Conservation (phyloP, 2,113 vertebrate species). For the Campylomormyrus tamandua region DNA sequence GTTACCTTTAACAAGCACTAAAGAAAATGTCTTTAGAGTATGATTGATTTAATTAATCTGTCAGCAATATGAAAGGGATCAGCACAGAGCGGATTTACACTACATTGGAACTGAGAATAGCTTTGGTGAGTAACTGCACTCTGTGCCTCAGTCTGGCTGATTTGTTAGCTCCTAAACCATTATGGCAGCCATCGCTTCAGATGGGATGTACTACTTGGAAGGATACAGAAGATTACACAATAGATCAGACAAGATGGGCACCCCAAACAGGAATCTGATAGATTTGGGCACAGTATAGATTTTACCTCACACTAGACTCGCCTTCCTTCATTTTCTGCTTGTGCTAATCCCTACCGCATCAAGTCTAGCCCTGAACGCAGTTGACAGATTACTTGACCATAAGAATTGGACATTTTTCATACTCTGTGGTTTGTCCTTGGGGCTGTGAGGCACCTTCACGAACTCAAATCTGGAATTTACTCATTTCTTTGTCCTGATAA, state of each 20-base stretch:
- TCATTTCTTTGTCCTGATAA: not conserved
- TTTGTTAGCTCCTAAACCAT: slow-evolving; percentile 25
- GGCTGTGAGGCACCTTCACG: not conserved
- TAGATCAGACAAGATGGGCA: not conserved
- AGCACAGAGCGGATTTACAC: slow-evolving; percentile 36
- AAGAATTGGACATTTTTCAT: slow-evolving; percentile 35
- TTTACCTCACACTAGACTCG: not conserved
- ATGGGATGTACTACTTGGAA: not conserved
- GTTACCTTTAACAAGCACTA: slow-evolving; percentile 43
- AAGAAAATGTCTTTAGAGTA: slow-evolving; percentile 46
- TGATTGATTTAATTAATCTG: slow-evolving; percentile 54
- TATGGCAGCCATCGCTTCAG: not conserved
- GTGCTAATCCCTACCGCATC: slow-evolving; percentile 37
- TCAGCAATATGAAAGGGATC: slow-evolving; percentile 50
- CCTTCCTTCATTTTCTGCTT: slow-evolving; percentile 21
- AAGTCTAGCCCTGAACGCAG: slow-evolving; percentile 42
- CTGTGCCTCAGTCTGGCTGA: slow-evolving; percentile 37
- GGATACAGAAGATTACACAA: not conserved
- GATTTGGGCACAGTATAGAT: not conserved
- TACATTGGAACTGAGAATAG: slow-evolving; percentile 31
- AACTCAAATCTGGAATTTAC: not conserved
- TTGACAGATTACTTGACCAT: slow-evolving; percentile 41
- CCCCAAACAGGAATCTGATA: not conserved
- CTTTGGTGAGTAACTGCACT: slow-evolving; percentile 33
- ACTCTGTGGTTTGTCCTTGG: not conserved